These are phyloP conservation scores for Scartelaos histophorus DNA, from an alignment of 2,113 vertebrate species.

Conservation along the genomic window DNA sequence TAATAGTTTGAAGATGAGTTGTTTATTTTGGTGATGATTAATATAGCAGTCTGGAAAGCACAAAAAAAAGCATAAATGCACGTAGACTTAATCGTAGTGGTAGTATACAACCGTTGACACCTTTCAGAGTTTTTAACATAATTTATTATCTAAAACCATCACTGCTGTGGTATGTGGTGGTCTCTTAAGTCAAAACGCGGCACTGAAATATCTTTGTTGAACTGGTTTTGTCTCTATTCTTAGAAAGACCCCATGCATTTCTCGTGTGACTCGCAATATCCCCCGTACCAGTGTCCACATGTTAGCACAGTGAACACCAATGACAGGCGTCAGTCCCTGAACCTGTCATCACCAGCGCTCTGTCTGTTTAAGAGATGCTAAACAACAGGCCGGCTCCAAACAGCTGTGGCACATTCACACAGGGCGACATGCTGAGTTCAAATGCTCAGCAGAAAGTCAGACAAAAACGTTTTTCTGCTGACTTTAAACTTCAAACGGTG, in stretches of 20 bases:
- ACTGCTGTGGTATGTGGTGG: not conserved
- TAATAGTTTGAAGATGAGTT: too few species aligned
- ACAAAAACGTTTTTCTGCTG: not conserved
- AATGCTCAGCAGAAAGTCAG: not conserved
- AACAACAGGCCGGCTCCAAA: constrained; percentile 36
- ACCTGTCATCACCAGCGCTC: constrained; percentile 36
- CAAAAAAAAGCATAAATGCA: too few species aligned
- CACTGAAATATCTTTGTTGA: constrained; percentile 18
- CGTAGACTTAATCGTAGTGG: too few species aligned
- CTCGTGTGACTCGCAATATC: constrained; percentile 30
- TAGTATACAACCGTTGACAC: too few species aligned
- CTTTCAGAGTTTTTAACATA: too few species aligned
- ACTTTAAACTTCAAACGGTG: not conserved
- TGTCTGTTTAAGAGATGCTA: constrained; percentile 24
- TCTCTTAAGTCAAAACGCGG: not conserved
- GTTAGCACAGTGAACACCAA: constrained; percentile 25
- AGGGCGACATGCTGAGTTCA: not conserved
- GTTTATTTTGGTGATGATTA: too few species aligned
- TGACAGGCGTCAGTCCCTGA: constrained; percentile 38
- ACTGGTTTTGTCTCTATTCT: constrained; percentile 18
- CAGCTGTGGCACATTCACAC: constrained; percentile 32
- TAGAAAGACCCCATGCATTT: constrained; percentile 20
- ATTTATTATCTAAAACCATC: too few species aligned
- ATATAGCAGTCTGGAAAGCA: too few species aligned
- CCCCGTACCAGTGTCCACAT: constrained; percentile 32